Base-by-base conservation (phyloP, 2,797 vertebrate genomes). In the Pitangus sulphuratus region DNA sequence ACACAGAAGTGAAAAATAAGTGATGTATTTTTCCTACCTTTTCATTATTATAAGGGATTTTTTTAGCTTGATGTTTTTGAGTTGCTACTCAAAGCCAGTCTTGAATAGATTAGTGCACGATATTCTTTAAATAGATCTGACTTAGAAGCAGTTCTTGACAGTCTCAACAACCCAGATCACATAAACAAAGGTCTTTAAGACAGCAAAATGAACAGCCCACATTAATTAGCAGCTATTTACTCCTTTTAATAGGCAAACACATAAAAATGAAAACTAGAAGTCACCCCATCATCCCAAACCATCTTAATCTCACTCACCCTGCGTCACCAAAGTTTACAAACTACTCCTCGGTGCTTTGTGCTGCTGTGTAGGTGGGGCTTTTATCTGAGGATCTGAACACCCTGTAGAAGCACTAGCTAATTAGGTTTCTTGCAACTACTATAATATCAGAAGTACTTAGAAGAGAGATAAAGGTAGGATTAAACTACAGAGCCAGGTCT, bases 221-320 rank as follows among this genome's bases (percentile, higher is more conserved):
- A 15, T 91, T 88, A 96, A 94, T 91, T 87, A 91, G 85, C 72
- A 92, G 69, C 50, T 94, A 25, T 95, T 95, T 87, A 58, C 25
- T 84, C 47, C 31, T 69, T 88, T 75, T 39, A 72, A 91, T 56
- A 87, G 66, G 51, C 31, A 84, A 89, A 79, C 1, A 2, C 8
- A 0, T 18, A 37, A 50, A 84, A 94, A 81, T 20, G 39, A 77
- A 86, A 86, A 58, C 50, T 61, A 31, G 54, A 61, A 91, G 58
- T 57, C 54, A 61, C 42, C 56, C 30, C 57, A 82, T 31, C 79
- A 62, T 47, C 84, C 62, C 71, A 71, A 90, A 4, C 25, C 30
- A 71, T 0, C 14, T 70, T 33, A 14, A 42, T 76, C 42, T 76
- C 33, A 12, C 5, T n/a, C 54, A 51, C 5, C 4, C 50, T 12